Evolutionary conservation across 2,113 vertebrate genomes (phyloP), one percentile per base, ranked within the genome.

Genomic region (Oreochromis tanganicae): DNA sequence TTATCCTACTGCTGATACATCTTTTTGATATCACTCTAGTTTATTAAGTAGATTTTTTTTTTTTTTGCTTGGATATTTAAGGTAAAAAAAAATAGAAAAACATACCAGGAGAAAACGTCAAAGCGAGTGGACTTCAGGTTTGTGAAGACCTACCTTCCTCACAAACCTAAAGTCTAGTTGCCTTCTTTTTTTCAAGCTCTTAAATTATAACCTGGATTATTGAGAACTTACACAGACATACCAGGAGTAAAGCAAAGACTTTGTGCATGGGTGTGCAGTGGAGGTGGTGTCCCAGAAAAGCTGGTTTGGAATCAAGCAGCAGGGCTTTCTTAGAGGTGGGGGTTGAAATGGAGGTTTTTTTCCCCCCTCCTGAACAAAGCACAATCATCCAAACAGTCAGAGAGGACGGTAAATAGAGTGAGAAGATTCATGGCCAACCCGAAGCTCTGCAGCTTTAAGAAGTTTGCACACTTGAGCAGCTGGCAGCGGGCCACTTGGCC

Each of bases 401-500:
- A 88, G 84, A 81, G 87, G 92, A 93, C 90, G 92, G 93, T 88
- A 91, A 92, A 95, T 85, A 90, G 71, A 95, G 89, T 86, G 89
- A 91, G 89, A 91, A 91, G 92, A 92, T 89, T 91, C 90, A 91
- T 36, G 85, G 90, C 68, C 38, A 89, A 89, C 78, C 86, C 71
- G 46, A 82, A 88, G 90, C 93, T 89, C 94, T 95, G 93, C 90
- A 91, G 94, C 95, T 96, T 96, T 96, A 94, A 96, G 93, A 93
- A 90, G 91, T 95, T 95, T 95, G 91, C 94, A 94, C 95, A 95
- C 95, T 95, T 93, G 90, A 95, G 94, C 93, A 92, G 92, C 92
- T 97, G 95, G 95, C 95, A 92, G 91, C 4, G 73, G 46, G 91
- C 95, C 95, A 96, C 95, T 95, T 95, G 95, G 95, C 94, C 95